Percentiles rank a stretch among this genome's conserved stretches.
phyloP scores from a whole-genome alignment of 2,888 invertebrate species.

The Hemistola chrysoprasaria region DNA sequence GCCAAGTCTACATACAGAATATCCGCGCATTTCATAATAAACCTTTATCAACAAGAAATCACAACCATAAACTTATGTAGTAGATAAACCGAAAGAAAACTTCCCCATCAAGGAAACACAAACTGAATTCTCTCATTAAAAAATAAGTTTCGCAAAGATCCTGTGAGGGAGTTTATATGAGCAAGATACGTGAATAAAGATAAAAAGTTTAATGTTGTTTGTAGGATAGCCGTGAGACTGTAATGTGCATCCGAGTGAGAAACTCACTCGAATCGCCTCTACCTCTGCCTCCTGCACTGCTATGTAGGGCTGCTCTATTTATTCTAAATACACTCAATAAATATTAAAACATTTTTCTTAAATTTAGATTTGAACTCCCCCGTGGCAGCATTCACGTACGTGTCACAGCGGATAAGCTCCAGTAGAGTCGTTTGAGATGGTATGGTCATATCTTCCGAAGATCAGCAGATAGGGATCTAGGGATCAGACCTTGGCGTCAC shows the following conservation, averaged over 20 bases:
- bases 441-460: too few species aligned
- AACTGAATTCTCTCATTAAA: slow-evolving; percentile 28
- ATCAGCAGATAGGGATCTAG: too few species aligned
- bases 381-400: too few species aligned
- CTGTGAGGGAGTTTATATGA: slow-evolving; percentile 11
- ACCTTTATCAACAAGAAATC: neutral
- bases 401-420: too few species aligned
- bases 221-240: slow-evolving; percentile 42
- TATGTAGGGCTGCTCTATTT: slow-evolving; percentile 17
- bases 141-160: slow-evolving; percentile 19
- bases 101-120: slow-evolving; percentile 18
- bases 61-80: slow-evolving; percentile 17
- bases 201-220: slow-evolving; percentile 56
- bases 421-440: too few species aligned
- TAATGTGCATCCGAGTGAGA: slow-evolving; percentile 51
- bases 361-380: too few species aligned
- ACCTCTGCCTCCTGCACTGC: slow-evolving; percentile 12
- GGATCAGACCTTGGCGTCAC: too few species aligned
- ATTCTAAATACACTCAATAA: too few species aligned
- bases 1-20: too few species aligned
- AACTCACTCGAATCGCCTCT: slow-evolving; percentile 39
- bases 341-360: too few species aligned
- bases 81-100: slow-evolving; percentile 13
- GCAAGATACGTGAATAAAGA: slow-evolving; percentile 31
- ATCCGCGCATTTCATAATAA: too few species aligned